A percentile compares a stretch with the other conserved stretches of the same genome.
Evolutionary conservation across 2,888 invertebrate genomes (phyloP).

Genomic region (Caenorhabditis becei): DNA sequence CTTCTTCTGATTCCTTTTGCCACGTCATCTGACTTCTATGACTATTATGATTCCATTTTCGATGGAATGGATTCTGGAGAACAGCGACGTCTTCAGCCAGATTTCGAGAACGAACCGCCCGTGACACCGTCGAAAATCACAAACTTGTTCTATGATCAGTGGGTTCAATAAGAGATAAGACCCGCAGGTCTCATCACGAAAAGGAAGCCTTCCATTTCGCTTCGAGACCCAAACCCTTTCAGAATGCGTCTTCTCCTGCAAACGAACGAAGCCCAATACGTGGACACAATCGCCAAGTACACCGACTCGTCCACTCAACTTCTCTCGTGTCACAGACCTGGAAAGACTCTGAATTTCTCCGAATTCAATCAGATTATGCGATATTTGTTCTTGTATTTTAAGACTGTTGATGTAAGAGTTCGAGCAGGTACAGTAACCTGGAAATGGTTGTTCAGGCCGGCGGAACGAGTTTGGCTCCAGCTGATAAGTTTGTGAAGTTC

Average conservation of each 20-base stretch:
- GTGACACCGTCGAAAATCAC: slow-evolving; percentile 6
- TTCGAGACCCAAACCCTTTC: neutral
- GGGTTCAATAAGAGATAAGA: neutral
- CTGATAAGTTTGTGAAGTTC: neutral
- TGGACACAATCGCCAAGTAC: slow-evolving; percentile 32
- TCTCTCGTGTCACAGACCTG: slow-evolving; percentile 6
- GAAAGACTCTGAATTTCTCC: slow-evolving; percentile 14
- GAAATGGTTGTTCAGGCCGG: neutral
- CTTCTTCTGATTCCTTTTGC: neutral
- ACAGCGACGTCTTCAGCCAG: neutral
- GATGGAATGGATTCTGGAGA: neutral
- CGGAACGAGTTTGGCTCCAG: slow-evolving; percentile 2
- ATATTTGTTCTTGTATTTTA: slow-evolving; percentile 23
- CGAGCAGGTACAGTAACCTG: no score
- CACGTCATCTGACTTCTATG: slow-evolving; percentile 8
- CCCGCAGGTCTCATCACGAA: neutral
- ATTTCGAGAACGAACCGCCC: slow-evolving; percentile 26
- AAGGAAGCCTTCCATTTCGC: no score
- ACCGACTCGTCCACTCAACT: slow-evolving; percentile 19
- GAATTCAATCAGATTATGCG: slow-evolving; percentile 7
- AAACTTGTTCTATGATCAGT: slow-evolving; percentile 30
- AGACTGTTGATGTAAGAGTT: slow-evolving; percentile 7
- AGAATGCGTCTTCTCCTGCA: slow-evolving; percentile 22
- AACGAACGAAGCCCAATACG: slow-evolving; percentile 11
- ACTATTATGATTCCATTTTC: neutral